phyloP scores from a whole-genome alignment of 2,113 vertebrate species.

The Austrofundulus limnaeus region DNA sequence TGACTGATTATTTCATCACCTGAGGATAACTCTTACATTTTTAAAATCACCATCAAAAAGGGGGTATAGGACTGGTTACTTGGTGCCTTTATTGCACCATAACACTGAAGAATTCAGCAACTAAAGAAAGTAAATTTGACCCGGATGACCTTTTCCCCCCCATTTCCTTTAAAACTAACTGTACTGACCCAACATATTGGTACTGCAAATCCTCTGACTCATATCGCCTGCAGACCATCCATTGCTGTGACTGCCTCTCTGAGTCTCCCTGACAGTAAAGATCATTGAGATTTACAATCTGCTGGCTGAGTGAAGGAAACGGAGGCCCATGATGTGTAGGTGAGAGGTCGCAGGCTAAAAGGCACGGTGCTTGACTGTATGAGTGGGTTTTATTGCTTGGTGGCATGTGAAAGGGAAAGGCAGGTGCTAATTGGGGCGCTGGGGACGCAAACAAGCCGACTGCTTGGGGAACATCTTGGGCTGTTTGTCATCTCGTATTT shows the following conservation, averaged over 20 bases:
- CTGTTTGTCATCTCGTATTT: constrained; percentile 68
- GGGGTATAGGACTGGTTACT: too few species aligned
- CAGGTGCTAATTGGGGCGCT: constrained; percentile 71
- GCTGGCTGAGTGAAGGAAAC: constrained; percentile 30
- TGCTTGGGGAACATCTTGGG: constrained; percentile 27
- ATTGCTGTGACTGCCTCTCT: constrained; percentile 14
- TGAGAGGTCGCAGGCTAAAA: constrained; percentile 56
- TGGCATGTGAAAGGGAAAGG: constrained; percentile 68
- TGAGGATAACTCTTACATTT: too few species aligned
- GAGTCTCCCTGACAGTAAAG: constrained; percentile 41
- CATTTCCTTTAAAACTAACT: constrained; percentile 23
- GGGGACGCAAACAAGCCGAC: constrained; percentile 49
- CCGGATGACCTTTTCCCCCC: constrained; percentile 13
- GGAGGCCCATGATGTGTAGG: constrained; percentile 40
- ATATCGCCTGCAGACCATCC: constrained; percentile 33
- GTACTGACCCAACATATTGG: constrained; percentile 41
- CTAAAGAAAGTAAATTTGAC: constrained; percentile 12
- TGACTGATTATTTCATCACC: too few species aligned
- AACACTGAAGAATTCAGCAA: too few species aligned
- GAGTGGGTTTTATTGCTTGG: constrained; percentile 1
- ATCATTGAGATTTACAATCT: constrained; percentile 55
- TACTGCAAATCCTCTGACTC: constrained; percentile 36
- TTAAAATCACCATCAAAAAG: too few species aligned
- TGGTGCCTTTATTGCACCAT: too few species aligned
- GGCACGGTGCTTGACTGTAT: constrained; percentile 4